These are phyloP conservation scores for Coleophora flavipennella DNA, from an alignment of 2,888 invertebrate species.

Conservation along the genomic window DNA sequence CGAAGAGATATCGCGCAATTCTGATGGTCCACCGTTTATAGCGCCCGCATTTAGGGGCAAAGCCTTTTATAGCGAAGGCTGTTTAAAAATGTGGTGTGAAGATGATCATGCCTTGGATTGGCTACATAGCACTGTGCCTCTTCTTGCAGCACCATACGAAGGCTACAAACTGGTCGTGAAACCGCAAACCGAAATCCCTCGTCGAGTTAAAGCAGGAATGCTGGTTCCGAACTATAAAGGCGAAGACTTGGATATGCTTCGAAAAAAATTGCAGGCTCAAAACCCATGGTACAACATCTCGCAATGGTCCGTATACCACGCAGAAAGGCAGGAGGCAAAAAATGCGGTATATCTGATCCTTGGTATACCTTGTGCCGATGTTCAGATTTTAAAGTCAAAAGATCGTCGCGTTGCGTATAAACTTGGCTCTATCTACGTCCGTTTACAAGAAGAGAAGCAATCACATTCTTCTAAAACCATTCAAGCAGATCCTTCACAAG, in stretches of 20 bases:
- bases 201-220: not conserved
- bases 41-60: not conserved
- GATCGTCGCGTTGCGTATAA: not conserved
- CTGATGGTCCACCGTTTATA: not conserved
- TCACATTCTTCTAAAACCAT: no score
- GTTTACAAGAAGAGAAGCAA: no score
- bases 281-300: not conserved
- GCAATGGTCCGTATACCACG: not conserved
- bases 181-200: not conserved
- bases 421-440: not conserved
- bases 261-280: not conserved
- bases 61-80: not conserved
- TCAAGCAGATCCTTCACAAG: no score
- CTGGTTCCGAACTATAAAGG: not conserved
- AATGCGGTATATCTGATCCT: not conserved
- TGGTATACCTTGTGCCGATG: not conserved
- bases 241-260: not conserved
- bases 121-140: not conserved
- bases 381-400: not conserved
- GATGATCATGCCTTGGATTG: not conserved
- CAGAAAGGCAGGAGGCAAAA: not conserved
- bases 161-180: not conserved
- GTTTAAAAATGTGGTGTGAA: not conserved
- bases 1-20: not conserved
- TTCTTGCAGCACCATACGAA: not conserved